These are phyloP conservation scores for Ariolimax columbianus DNA, from an alignment of 2,888 invertebrate species.

Conservation along the genomic window DNA sequence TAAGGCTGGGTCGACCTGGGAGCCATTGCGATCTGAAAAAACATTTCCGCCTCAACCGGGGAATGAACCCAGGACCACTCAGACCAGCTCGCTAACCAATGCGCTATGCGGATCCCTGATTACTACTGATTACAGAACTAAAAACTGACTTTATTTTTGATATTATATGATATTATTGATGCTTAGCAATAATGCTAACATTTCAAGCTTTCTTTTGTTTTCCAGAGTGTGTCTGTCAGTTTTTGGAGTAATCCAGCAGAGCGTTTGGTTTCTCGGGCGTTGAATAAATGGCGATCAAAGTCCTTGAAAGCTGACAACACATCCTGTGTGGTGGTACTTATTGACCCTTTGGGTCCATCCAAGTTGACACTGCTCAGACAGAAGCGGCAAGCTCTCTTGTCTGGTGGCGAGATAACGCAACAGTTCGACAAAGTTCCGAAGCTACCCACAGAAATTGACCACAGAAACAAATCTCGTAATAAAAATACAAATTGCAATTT, in stretches of 20 bases:
- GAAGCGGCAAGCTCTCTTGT: slow-evolving; percentile 65
- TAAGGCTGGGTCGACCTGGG: too few relatives aligned
- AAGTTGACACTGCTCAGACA: slow-evolving; percentile 70
- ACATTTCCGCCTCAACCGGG: too few relatives aligned
- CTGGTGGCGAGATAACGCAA: slow-evolving; percentile 36
- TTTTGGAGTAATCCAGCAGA: slow-evolving; percentile 90
- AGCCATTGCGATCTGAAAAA: too few relatives aligned
- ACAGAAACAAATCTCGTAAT: slow-evolving; percentile 38
- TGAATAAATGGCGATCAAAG: slow-evolving; percentile 90
- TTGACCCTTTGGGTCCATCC: slow-evolving; percentile 89
- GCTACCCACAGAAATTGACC: slow-evolving; percentile 24
- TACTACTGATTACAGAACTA: too few relatives aligned
- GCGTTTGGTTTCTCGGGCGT: slow-evolving; percentile 89
- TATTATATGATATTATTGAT: too few relatives aligned
- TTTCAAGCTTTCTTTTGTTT: slow-evolving; percentile 41
- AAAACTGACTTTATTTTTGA: too few relatives aligned
- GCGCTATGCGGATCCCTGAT: too few relatives aligned
- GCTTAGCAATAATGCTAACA: too few relatives aligned
- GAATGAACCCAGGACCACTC: too few relatives aligned
- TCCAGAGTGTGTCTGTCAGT: slow-evolving; percentile 70
- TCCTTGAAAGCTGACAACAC: slow-evolving; percentile 97
- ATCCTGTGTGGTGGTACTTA: slow-evolving; percentile 93
- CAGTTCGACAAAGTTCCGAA: slow-evolving; percentile 11
- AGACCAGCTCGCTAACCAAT: too few relatives aligned
- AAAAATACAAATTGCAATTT: slow-evolving; percentile 52